phyloP scores from a whole-genome alignment of 1,140 invertebrate genomes.

The Bilobella aurantiaca region DNA sequence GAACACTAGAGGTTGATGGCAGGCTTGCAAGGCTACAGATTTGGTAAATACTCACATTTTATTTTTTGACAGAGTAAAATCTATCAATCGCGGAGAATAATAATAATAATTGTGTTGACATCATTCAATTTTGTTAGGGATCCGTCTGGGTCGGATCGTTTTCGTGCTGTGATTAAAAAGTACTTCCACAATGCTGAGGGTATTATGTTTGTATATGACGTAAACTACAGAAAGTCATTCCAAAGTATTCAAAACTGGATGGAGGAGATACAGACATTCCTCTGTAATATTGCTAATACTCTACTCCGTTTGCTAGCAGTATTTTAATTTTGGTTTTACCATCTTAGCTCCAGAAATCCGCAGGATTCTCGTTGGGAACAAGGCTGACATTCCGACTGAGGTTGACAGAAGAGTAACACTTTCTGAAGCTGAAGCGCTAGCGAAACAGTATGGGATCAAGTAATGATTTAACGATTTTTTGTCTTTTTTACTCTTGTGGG shows the following conservation, averaged over 20 bases:
- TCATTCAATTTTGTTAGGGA: conserved; percentile 15
- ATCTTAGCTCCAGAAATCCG: neutral
- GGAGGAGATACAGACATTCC: neutral
- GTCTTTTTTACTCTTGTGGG: neutral
- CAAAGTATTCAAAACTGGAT: conserved; percentile 18
- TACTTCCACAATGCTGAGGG: conserved; percentile 13
- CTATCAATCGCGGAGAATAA: too few relatives aligned
- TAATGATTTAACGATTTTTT: neutral
- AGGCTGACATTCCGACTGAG: conserved; percentile 10
- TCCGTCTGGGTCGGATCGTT: conserved; percentile 19
- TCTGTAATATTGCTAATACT: neutral
- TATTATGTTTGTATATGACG: conserved; percentile 17
- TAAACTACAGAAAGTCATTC: conserved; percentile 20
- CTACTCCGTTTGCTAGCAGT: neutral
- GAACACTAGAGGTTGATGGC: conserved; percentile 4
- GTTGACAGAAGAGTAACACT: neutral
- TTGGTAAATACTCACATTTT: conserved; percentile 14
- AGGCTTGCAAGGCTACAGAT: conserved; percentile 10
- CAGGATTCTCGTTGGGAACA: conserved; percentile 15
- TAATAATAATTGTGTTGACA: too few relatives aligned
- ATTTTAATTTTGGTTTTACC: neutral
- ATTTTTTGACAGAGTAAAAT: neutral
- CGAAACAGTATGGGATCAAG: conserved; percentile 2
- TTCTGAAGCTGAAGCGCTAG: conserved; percentile 8
- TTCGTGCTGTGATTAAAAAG: conserved; percentile 4